phyloP scores from a whole-genome alignment of 1,140 invertebrate genomes.

The Drosophila busckii region DNA sequence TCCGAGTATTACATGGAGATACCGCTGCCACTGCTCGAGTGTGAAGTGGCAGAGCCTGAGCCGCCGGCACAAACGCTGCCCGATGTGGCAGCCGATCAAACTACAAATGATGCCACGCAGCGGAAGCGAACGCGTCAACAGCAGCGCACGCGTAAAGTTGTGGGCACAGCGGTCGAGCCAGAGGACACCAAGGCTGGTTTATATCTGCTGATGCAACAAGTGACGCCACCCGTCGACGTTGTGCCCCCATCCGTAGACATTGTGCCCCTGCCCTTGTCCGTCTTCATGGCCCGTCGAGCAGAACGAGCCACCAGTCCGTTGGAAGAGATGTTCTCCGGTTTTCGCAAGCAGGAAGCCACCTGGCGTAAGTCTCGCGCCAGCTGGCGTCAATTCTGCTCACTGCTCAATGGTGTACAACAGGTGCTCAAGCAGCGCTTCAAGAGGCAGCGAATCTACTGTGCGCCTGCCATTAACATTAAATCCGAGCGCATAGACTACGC shows the following conservation, averaged over 20 bases:
- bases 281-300: not conserved
- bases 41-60: not conserved
- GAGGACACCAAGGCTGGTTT: conserved; percentile 43
- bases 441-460: conserved; percentile 37
- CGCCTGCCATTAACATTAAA: conserved; percentile 50
- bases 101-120: not conserved
- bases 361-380: conserved; percentile 48
- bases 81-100: not conserved
- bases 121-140: conserved; percentile 47
- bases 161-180: not conserved
- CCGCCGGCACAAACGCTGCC: conserved; percentile 12
- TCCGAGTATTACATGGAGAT: conserved; percentile 25
- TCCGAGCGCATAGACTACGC: conserved; percentile 33
- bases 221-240: conserved; percentile 30
- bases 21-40: conserved; percentile 3
- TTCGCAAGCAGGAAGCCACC: conserved; percentile 1
- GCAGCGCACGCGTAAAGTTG: conserved; percentile 6
- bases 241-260: not conserved
- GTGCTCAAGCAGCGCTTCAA: conserved; percentile 53
- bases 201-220: conserved; percentile 34
- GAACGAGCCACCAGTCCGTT: not conserved
- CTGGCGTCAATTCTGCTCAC: conserved; percentile 49
- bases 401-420: conserved; percentile 37
- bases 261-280: not conserved
- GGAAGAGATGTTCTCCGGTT: conserved; percentile 30